Conservation (phyloP, 2,888 invertebrate genomes). For the Patella depressa region DNA sequence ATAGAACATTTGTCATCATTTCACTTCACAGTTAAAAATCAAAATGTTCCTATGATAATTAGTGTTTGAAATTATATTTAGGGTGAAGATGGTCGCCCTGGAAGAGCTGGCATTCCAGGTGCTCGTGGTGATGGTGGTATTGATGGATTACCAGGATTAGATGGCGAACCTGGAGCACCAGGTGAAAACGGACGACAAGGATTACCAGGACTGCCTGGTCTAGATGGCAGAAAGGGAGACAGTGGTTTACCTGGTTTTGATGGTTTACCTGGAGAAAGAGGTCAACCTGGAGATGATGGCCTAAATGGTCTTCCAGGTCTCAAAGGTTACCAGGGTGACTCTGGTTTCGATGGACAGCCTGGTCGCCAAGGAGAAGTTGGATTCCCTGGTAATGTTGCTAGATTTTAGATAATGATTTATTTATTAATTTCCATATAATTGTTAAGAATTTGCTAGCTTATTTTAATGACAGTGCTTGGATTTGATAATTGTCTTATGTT, state of each 20-base stretch:
- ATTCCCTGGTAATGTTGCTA: neutral
- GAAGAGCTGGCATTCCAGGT: slow-evolving; percentile 44
- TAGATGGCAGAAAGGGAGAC: slow-evolving; percentile 33
- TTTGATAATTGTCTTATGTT: no score
- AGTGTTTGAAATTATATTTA: neutral
- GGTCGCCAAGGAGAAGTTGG: slow-evolving; percentile 71
- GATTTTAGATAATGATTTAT: neutral
- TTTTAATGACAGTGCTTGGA: neutral
- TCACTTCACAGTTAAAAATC: no score
- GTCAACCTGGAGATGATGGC: slow-evolving; percentile 37
- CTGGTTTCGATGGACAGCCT: slow-evolving; percentile 73
- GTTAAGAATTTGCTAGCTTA: neutral
- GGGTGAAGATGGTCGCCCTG: slow-evolving; percentile 19
- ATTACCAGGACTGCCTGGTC: slow-evolving; percentile 30
- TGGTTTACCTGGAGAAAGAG: slow-evolving; percentile 44
- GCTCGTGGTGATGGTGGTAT: slow-evolving; percentile 60
- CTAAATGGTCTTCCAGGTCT: slow-evolving; percentile 43
- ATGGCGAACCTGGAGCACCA: slow-evolving; percentile 40
- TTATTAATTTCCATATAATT: neutral
- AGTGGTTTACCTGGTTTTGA: slow-evolving; percentile 35
- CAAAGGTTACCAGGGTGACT: neutral
- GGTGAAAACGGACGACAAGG: slow-evolving; percentile 42
- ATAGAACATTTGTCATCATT: no score
- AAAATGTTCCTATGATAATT: no score
- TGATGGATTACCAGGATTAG: slow-evolving; percentile 62